Conservation (phyloP, 1,140 invertebrate genomes). For the Drosophila saltans region DNA sequence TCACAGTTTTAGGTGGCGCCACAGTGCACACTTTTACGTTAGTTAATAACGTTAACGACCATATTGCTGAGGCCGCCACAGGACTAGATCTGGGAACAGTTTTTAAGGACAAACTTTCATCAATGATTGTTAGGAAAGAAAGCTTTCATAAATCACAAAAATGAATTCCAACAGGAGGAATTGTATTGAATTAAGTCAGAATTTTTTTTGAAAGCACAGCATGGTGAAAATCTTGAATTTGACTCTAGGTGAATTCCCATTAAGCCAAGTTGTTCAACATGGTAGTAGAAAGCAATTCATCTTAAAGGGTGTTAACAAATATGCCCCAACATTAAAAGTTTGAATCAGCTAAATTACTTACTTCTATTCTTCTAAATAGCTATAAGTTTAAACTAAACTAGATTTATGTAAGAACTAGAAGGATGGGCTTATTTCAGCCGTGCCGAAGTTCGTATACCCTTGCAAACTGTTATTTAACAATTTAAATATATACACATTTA, state of each 20-base stretch:
- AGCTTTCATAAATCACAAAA: neutral
- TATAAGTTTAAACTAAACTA: too few species aligned
- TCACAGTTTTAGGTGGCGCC: conserved; percentile 4
- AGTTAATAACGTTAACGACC: conserved; percentile 17
- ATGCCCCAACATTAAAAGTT: too few species aligned
- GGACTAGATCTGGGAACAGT: conserved; percentile 35
- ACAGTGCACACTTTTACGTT: neutral
- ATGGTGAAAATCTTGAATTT: neutral
- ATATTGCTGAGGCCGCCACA: neutral
- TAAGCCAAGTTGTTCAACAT: neutral
- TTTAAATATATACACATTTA: too few species aligned
- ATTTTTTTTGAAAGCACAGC: neutral
- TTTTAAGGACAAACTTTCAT: conserved; percentile 2
- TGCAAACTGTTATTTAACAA: too few species aligned
- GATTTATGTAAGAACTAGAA: too few species aligned
- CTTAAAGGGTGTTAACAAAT: neutral
- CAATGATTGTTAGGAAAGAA: neutral
- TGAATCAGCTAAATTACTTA: too few species aligned
- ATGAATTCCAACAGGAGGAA: neutral
- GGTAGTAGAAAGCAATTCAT: neutral
- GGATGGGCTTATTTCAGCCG: too few species aligned
- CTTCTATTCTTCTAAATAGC: too few species aligned
- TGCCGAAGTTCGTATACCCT: too few species aligned
- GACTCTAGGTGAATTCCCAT: too few species aligned
- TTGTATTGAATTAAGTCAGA: neutral